phyloP scores from a whole-genome alignment of 1,140 invertebrate species.

The Drosophila trapezifrons region DNA sequence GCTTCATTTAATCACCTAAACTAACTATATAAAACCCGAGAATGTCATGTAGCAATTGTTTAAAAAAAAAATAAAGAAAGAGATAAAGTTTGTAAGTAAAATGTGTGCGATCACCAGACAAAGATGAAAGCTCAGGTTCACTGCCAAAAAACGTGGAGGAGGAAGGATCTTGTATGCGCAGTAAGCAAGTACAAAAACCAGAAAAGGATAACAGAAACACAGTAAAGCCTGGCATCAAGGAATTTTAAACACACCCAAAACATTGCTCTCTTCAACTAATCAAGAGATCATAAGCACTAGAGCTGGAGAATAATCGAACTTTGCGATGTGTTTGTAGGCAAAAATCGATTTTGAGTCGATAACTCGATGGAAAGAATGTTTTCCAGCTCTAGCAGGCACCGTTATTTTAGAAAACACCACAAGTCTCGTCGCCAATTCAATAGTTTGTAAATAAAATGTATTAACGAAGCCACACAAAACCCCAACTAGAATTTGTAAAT shows the following conservation, averaged over 20 bases:
- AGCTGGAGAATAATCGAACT: not conserved
- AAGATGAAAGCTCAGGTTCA: slow-evolving; percentile 83
- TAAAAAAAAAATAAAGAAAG: slow-evolving; percentile 8
- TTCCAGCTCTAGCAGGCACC: slow-evolving; percentile 2
- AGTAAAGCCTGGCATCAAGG: slow-evolving; percentile 38
- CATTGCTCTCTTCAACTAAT: no score
- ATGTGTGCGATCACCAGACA: slow-evolving; percentile 65
- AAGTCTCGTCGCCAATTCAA: slow-evolving; percentile 21
- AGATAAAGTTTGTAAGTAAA: slow-evolving; percentile 51
- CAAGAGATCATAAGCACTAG: not conserved
- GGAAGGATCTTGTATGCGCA: slow-evolving; percentile 57
- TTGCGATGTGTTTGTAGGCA: no score
- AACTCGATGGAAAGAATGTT: not conserved
- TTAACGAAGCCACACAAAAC: slow-evolving; percentile 1
- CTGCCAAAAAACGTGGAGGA: slow-evolving; percentile 82
- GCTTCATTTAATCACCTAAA: slow-evolving; percentile 35
- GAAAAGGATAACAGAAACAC: slow-evolving; percentile 18
- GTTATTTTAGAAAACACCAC: slow-evolving; percentile 1
- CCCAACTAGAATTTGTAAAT: slow-evolving; percentile 67
- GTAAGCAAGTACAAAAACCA: slow-evolving; percentile 47
- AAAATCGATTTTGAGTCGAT: not conserved
- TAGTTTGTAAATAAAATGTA: slow-evolving; percentile 47
- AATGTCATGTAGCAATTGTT: slow-evolving; percentile 17
- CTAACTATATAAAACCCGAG: slow-evolving; percentile 6
- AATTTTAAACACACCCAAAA: slow-evolving; percentile 35